Base-by-base conservation (phyloP, 2,113 vertebrate species). In the Leptocoma aspasia region DNA sequence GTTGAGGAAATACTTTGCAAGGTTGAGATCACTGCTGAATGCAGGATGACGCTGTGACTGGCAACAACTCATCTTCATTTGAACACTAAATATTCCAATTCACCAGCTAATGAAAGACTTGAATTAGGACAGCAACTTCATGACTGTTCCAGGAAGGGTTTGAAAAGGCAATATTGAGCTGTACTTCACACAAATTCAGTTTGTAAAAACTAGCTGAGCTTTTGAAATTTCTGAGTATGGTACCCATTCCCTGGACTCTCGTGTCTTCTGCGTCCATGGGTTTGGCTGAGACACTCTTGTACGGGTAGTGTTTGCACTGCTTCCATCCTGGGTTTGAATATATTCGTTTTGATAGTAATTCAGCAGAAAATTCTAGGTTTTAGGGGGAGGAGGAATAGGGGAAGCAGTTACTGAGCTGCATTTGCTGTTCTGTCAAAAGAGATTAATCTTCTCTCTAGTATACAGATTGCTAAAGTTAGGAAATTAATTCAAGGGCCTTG, bases 61-160 rank as follows among this genome's bases (percentile, higher is more conserved):
- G 83, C 70, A 90, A 68, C 65, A 56, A 52, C 93, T 92, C 3
- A 0, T 92, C 90, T 92, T 93, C 80, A 76, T 83, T 90, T 93
- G 83, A 90, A 77, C 21, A 8, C 53, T 94, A 92, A 90, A 52
- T 66, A 79, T 79, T 94, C 86, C 37, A 82, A 91, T 95, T 94
- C 77, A 93, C 72, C 69, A 76, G 54, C 70, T 49, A 41, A 41
- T 52, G 68, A 83, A 89, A 64, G 60, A n/a, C 68, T 75, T 86
- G 88, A 83, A 95, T 71, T 79, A 94, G 77, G 70, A 50, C 45
- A 66, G 86, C 1, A 4, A 59, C 72, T 78, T 54, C 30, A 41
- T 70, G 59, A 56, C 79, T 96, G 9, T 93, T 86, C 21, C 61
- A 84, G 69, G 41, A 76, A 30, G 35, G 31, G 23, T 76, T 76